phyloP scores from a whole-genome alignment of 2,888 invertebrate species.

The Orchesellides sinensis region DNA sequence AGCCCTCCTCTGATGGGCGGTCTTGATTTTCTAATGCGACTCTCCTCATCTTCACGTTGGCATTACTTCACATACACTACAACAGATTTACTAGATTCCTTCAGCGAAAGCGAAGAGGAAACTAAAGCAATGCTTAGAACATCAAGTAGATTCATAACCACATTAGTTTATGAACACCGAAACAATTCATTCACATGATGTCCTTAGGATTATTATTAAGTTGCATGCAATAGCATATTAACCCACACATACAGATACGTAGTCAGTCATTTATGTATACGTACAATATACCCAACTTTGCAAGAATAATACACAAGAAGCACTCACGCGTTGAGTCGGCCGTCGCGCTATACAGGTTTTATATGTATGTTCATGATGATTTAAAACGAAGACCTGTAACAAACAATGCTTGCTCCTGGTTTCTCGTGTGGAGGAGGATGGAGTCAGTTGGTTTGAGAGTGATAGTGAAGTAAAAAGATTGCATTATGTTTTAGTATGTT shows the following conservation, averaged over 20 bases:
- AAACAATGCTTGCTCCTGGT: conserved; percentile 5
- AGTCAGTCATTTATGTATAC: background rate
- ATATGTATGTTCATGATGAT: conserved; percentile 29
- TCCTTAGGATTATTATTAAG: background rate
- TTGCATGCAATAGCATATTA: background rate
- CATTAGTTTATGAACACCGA: conserved; percentile 8
- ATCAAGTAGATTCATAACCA: background rate
- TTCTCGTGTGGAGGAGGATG: conserved; percentile 40
- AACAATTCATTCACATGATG: conserved; percentile 29
- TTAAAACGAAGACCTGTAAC: conserved; percentile 55
- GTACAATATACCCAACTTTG: no score
- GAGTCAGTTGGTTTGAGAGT: conserved; percentile 47
- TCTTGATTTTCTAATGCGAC: conserved; percentile 13
- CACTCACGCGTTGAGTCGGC: conserved; percentile 5
- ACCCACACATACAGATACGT: background rate
- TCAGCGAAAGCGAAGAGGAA: conserved; percentile 3
- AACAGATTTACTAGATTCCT: conserved; percentile 20
- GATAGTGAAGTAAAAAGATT: conserved; percentile 53
- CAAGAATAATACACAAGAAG: no score
- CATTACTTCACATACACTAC: no score
- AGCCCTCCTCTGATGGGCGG: conserved; percentile 64
- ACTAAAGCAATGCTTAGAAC: background rate
- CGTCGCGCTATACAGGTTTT: conserved; percentile 26
- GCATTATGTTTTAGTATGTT: background rate
- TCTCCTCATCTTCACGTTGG: conserved; percentile 22